Evolutionary conservation across 2,888 invertebrate genomes (phyloP).

Genomic region (Nemoura dubitans): DNA sequence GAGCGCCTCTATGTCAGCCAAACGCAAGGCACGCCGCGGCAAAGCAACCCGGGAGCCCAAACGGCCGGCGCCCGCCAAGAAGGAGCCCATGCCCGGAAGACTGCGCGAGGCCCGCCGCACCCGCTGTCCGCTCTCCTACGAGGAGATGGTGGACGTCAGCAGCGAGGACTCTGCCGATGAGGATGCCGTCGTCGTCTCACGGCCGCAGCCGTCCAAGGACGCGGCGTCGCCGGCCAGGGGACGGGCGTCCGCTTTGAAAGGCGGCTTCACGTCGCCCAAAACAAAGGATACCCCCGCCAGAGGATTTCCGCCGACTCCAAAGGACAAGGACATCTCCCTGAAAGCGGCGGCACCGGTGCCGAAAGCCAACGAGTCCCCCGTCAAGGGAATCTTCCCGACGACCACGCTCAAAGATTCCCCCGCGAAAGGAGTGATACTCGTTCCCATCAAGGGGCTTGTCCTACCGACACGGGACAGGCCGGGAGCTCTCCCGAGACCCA

Average conservation of each 20-base stretch:
- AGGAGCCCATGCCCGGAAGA: neutral
- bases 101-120: slow-evolving; percentile 39
- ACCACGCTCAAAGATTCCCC: neutral
- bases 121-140: slow-evolving; percentile 49
- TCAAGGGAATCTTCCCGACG: neutral
- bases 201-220: neutral
- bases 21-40: neutral
- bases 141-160: slow-evolving; percentile 50
- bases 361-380: neutral
- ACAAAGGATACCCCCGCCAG: too few species aligned
- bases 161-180: slow-evolving; percentile 42
- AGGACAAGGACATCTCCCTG: too few species aligned
- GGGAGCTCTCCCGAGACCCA: too few species aligned
- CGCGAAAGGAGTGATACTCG: too few species aligned
- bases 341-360: too few species aligned
- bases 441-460: too few species aligned
- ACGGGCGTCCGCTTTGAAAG: too few species aligned
- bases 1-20: too few species aligned
- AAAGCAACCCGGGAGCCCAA: neutral
- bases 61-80: neutral
- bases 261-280: too few species aligned
- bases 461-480: too few species aligned
- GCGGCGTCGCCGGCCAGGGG: too few species aligned
- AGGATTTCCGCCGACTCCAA: too few species aligned
- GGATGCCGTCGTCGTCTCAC: neutral